A percentile compares a stretch with the other conserved stretches of the same genome.
Evolutionary conservation across 2,113 vertebrate species (phyloP).

Genomic region (Candoia aspera): DNA sequence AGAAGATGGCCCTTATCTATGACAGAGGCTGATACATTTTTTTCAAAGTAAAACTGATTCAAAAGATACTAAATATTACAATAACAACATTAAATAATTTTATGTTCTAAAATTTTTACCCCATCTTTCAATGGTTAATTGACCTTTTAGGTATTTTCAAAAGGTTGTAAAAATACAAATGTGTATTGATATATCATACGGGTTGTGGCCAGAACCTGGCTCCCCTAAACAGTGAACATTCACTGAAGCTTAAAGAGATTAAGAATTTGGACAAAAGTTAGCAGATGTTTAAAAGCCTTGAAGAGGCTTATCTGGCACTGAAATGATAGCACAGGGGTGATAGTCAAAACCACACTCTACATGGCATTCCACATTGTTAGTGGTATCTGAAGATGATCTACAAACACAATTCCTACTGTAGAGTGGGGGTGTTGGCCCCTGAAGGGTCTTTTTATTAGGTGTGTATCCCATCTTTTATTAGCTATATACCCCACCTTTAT

Average conservation of each 20-base stretch:
- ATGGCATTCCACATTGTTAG: not conserved
- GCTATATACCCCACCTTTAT: not conserved
- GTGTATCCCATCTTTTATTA: not conserved
- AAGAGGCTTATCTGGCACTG: not conserved
- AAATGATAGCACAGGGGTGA: not conserved
- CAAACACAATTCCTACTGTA: not conserved
- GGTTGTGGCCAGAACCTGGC: not conserved
- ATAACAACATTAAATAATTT: not conserved
- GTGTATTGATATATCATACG: not conserved
- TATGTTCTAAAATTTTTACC: not conserved
- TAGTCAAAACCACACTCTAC: not conserved
- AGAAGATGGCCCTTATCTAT: not conserved
- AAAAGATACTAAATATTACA: not conserved
- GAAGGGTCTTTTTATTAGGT: not conserved
- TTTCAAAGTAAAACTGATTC: not conserved
- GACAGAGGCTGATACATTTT: not conserved
- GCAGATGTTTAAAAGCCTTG: not conserved
- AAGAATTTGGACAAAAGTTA: not conserved
- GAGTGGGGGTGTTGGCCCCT: not conserved
- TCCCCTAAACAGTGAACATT: not conserved
- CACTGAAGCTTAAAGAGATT: not conserved
- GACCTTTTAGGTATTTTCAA: not conserved
- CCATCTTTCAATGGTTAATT: not conserved
- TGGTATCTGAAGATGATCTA: not conserved
- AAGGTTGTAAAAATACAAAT: not conserved